Evolutionary conservation across 2,888 invertebrate species (phyloP), one percentile per base, ranked within the genome.

Genomic region (Automeris io): DNA sequence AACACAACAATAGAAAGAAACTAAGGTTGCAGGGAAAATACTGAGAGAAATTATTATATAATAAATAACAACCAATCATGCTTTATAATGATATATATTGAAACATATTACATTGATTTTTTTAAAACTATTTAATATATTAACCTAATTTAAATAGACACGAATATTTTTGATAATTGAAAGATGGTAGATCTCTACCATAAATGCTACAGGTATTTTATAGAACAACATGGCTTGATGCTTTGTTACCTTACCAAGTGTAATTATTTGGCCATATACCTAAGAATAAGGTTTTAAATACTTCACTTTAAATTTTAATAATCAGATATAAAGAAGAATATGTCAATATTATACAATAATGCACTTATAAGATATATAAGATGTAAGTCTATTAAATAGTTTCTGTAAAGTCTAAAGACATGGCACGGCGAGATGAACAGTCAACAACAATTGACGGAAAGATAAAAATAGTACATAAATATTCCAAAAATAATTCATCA

Each of bases 401-500:
- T 18, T 13, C 18, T 43, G 43, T 44, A 39, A 37, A 39, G 22
- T 42, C 37, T 39, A 43, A 35, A 32, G 43, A 34, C 40, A 40
- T 66, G 65, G 61, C 66, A 66, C 63, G 43, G 49, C 40, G 59
- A 62, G 60, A 63, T 47, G 41, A 40, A 47, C 43, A 56, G 51
- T 56, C 54, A 52, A 53, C 43, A 38, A 45, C 46, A 66, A 65
- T 63, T 60, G 61, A 64, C 61, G 45, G 51, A 49, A 47, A 45
- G 39, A 48, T 46, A 25, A 9, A 33, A 25, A 47, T 37, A 39
- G 42, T 51, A 55, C 46, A 51, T 61, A 65, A 57, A 53, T 43
- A 55, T 45, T 67, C 60, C 35, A 67, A 66, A 67, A 67, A 67
- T 65, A 67, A 61, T 49, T 57, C 33, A 46, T 51, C 50, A 54